phyloP scores from a whole-genome alignment of 2,888 invertebrate species.

The Patella depressa region DNA sequence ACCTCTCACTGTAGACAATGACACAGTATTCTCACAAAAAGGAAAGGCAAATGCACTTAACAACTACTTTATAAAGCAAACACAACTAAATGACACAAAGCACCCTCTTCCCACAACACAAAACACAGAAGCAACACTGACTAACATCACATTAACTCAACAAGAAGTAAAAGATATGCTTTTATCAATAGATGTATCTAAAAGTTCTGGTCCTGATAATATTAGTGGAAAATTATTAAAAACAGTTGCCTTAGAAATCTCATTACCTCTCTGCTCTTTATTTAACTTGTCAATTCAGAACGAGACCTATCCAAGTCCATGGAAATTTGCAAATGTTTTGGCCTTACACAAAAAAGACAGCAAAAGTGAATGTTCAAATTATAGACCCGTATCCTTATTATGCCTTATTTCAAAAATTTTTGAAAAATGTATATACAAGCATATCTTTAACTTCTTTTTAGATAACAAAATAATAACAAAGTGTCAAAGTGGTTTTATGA shows the following conservation, averaged over 20 bases:
- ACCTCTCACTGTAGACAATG: neutral
- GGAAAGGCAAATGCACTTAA: constrained; percentile 15
- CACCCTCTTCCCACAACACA: neutral
- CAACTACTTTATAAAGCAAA: constrained; percentile 11
- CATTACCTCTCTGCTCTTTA: neutral
- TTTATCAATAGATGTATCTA: neutral
- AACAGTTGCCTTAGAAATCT: neutral
- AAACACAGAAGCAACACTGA: neutral
- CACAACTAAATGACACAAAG: constrained; percentile 7
- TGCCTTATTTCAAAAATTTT: neutral
- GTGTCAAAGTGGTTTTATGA: neutral
- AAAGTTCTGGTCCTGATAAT: constrained; percentile 14
- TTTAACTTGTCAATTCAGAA: neutral
- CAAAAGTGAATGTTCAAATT: neutral
- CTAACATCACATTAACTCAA: neutral
- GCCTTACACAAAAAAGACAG: neutral
- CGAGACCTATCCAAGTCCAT: neutral
- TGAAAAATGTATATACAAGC: neutral
- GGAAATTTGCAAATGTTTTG: neutral
- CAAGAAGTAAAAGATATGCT: constrained; percentile 10
- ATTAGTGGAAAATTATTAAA: constrained; percentile 13
- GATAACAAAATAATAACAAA: neutral
- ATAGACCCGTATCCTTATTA: neutral
- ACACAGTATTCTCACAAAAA: neutral
- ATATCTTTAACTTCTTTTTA: neutral